Evolutionary conservation across 2,797 vertebrate genomes (phyloP), one percentile per base, ranked within the genome.

Genomic region (Sarcoramphus papa): DNA sequence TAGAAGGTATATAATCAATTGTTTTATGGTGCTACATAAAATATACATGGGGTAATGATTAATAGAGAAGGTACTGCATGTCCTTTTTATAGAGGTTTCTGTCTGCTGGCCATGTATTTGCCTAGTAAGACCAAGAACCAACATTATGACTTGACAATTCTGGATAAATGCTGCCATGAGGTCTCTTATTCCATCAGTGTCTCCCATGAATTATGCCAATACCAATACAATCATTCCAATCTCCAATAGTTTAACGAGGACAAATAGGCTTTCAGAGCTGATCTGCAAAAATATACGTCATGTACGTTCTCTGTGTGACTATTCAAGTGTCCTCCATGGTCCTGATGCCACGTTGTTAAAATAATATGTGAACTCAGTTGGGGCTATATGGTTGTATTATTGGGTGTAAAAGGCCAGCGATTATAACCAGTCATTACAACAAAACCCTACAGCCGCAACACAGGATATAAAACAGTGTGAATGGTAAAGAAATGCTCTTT

Each of bases 301-400:
- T 33, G 4, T 21, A 25, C 3, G 0, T 74, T 80, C 33, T 83
- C 10, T 59, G 27, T 60, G 40, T 45, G 51, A 31, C 30, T 92
- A 0, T 40, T 43, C 27, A 31, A 40, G 54, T 37, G 48, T 22
- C n/a, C 47, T 75, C 47, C 0, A 0, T 59, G 28, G 40, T 47
- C 30, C 47, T 54, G 23, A 45, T 80, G 28, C 10, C 0, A 0
- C 5, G 1, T 41, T 45, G 14, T 45, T 80, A 22, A 77, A 69
- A 57, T 41, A 17, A 9, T 3, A 12, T 1, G 12, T n/a, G 57
- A 62, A 25, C 30, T 47, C 25, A 33, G 3, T 30, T 60, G 5
- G 18, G 12, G 19, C 7, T 56, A 2, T 27, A 2, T 43, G 35
- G 22, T 43, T 59, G 3, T 5, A 14, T 57, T 53, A 20, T 12